Percentiles rank a stretch among this genome's conserved stretches.
These are phyloP conservation scores for Diachasmimorpha longicaudata DNA, from an alignment of 1,140 invertebrate genomes.

Conservation along the genomic window DNA sequence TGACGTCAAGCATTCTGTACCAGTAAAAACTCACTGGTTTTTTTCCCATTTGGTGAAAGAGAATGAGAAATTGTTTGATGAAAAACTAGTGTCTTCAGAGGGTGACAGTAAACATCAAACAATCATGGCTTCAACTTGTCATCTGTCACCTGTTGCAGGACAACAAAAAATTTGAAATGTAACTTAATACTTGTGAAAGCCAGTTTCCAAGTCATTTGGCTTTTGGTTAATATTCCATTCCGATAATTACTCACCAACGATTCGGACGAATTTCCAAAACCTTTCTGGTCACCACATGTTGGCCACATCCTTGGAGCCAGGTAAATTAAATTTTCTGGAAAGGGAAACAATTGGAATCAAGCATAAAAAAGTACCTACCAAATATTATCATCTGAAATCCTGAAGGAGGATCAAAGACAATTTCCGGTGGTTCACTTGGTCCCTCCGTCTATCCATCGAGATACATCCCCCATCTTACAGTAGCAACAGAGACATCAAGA, in stretches of 20 bases:
- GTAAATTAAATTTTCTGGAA: too few species aligned
- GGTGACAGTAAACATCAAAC: not conserved
- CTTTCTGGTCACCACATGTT: too few species aligned
- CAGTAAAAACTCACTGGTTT: not conserved
- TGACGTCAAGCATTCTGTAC: not conserved
- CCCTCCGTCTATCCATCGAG: not conserved
- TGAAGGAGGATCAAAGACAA: not conserved
- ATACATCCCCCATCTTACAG: not conserved
- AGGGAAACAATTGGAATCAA: not conserved
- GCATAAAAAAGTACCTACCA: not conserved
- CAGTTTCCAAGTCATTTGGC: too few species aligned
- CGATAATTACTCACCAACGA: too few species aligned
- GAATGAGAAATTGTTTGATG: not conserved
- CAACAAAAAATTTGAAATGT: not conserved
- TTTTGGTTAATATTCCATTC: too few species aligned
- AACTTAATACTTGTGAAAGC: not conserved
- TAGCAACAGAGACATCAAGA: not conserved
- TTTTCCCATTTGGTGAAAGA: not conserved
- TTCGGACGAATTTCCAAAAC: too few species aligned
- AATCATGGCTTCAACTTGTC: not conserved
- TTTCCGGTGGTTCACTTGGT: not conserved
- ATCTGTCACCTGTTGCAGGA: constrained; percentile 23
- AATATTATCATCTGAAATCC: not conserved
- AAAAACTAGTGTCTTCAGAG: not conserved
- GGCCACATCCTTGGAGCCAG: too few species aligned